A percentile compares a stretch with the other conserved stretches of the same genome.
Evolutionary conservation across 2,888 invertebrate genomes (phyloP).

Genomic region (Brachylomia viminalis): DNA sequence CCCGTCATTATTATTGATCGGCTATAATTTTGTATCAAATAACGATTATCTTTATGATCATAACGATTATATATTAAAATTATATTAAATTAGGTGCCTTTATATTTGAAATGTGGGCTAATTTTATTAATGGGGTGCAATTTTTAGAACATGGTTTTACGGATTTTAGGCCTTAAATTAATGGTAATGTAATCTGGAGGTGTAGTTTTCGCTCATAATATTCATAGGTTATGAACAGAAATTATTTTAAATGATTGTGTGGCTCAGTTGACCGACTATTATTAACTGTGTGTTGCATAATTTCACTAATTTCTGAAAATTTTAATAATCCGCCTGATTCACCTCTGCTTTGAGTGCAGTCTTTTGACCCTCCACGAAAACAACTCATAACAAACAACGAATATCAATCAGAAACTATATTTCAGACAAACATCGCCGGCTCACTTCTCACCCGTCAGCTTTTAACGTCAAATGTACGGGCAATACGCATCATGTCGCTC

Average conservation of each 20-base stretch:
- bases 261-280: not conserved
- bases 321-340: not conserved
- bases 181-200: not conserved
- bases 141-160: constrained; percentile 35
- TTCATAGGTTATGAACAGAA: not conserved
- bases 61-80: constrained; percentile 44
- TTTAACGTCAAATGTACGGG: constrained; percentile 73
- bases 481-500: constrained; percentile 78
- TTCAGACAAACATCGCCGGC: constrained; percentile 59
- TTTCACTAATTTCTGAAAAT: not conserved
- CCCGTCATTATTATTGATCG: constrained; percentile 52
- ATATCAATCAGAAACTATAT: constrained; percentile 55
- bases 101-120: constrained; percentile 10
- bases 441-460: constrained; percentile 63
- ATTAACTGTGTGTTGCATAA: not conserved
- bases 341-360: not conserved
- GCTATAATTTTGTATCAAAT: constrained; percentile 54
- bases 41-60: constrained; percentile 55
- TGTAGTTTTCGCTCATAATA: constrained; percentile 5
- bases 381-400: constrained; percentile 37
- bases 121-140: constrained; percentile 44
- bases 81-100: constrained; percentile 35
- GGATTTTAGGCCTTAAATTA: constrained; percentile 2
- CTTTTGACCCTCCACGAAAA: not conserved
- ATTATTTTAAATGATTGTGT: not conserved